Conservation (phyloP, 2,888 invertebrate genomes). For the Phalera bucephala region DNA sequence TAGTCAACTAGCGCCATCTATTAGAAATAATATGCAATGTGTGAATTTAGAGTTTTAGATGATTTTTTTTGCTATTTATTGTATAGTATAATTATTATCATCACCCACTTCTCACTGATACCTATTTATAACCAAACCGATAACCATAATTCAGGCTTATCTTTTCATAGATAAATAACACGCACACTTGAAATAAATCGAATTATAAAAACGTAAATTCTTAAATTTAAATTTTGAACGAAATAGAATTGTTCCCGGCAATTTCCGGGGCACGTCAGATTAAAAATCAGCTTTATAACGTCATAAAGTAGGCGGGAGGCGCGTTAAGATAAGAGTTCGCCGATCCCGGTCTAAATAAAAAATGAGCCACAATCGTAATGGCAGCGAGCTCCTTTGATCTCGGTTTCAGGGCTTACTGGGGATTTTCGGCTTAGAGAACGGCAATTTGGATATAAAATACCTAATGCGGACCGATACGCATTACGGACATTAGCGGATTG, state of each 20-base stretch:
- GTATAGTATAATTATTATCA: too few relatives aligned
- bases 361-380: constrained; percentile 82
- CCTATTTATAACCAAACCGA: too few relatives aligned
- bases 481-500: constrained; percentile 76
- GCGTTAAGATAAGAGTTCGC: constrained; percentile 76
- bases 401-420: constrained; percentile 77
- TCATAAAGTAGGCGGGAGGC: constrained; percentile 73
- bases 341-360: constrained; percentile 73
- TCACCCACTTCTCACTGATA: too few relatives aligned
- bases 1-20: too few relatives aligned
- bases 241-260: constrained; percentile 49
- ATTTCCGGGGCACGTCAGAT: constrained; percentile 70
- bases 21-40: too few relatives aligned
- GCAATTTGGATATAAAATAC: constrained; percentile 79
- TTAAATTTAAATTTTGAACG: constrained; percentile 31
- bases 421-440: constrained; percentile 67
- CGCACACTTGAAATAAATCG: too few relatives aligned
- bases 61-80: too few relatives aligned
- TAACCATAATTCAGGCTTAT: too few relatives aligned
- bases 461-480: constrained; percentile 68
- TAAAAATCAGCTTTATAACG: constrained; percentile 83
- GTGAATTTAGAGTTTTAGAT: too few relatives aligned
- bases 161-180: too few relatives aligned
- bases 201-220: constrained; percentile 13
- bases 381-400: constrained; percentile 75